Evolutionary conservation across 2,888 invertebrate species (phyloP).

Genomic region (Aethes cnicana): DNA sequence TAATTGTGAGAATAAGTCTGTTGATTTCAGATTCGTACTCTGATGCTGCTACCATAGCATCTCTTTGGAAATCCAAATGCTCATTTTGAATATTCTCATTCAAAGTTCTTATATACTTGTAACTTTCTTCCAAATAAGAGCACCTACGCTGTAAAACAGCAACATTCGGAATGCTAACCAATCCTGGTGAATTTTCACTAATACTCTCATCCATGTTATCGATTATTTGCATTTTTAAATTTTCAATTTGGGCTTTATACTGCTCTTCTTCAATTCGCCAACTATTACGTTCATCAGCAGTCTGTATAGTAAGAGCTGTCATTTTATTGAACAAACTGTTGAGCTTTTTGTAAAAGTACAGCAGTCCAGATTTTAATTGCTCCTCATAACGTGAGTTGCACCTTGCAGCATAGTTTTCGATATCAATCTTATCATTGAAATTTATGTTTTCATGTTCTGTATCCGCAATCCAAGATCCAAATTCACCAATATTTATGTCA

Average conservation of each 20-base stretch:
- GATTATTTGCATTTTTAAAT: conserved; percentile 54
- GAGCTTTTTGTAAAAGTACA: conserved; percentile 72
- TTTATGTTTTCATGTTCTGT: conserved; percentile 51
- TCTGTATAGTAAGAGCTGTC: conserved; percentile 63
- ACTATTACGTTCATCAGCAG: conserved; percentile 66
- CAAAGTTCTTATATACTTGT: conserved; percentile 68
- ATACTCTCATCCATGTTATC: conserved; percentile 57
- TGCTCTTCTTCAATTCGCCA: conserved; percentile 72
- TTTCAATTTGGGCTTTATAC: conserved; percentile 71
- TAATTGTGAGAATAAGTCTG: conserved; percentile 56
- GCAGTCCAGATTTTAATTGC: conserved; percentile 59
- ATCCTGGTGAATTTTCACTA: conserved; percentile 66
- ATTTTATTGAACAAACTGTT: conserved; percentile 70
- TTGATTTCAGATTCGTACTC: conserved; percentile 72
- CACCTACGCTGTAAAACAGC: conserved; percentile 65
- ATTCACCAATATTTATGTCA: conserved; percentile 47
- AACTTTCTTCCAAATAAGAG: conserved; percentile 66
- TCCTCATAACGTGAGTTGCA: conserved; percentile 55
- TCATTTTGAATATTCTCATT: conserved; percentile 80
- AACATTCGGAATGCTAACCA: conserved; percentile 48
- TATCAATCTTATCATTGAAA: conserved; percentile 47
- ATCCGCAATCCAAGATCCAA: conserved; percentile 63
- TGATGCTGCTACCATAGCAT: conserved; percentile 63
- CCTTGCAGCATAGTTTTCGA: conserved; percentile 49
- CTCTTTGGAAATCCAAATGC: conserved; percentile 70